Conservation (phyloP, 92 coral and sea anemone species). For the Ricordea florida region DNA sequence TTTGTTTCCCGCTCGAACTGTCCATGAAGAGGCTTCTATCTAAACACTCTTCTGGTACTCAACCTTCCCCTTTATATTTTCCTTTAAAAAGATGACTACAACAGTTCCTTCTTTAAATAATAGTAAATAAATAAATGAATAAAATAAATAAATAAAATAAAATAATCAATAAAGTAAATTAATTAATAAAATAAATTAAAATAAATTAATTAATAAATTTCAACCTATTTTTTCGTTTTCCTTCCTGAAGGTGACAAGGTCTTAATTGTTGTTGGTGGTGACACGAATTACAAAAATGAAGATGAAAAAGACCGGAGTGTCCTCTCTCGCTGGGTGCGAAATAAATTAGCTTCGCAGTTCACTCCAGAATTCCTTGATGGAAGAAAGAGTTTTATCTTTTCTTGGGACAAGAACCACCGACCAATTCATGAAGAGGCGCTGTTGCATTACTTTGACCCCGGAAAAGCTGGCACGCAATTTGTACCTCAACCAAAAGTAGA, state of each 20-base stretch:
- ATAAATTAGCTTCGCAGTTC: conserved; percentile 46
- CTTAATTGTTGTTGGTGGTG: conserved; percentile 58
- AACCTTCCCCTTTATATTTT: too few species aligned
- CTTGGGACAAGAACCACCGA: conserved; percentile 51
- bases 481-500: conserved; percentile 49
- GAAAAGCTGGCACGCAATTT: conserved; percentile 23
- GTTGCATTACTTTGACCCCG: conserved; percentile 35
- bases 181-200: too few species aligned
- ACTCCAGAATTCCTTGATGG: conserved; percentile 46
- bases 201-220: too few species aligned
- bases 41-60: too few species aligned
- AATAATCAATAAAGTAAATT: background rate
- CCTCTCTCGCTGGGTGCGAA: conserved; percentile 52
- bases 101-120: too few species aligned
- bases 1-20: too few species aligned
- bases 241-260: conserved; percentile 22
- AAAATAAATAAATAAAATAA: too few species aligned
- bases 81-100: too few species aligned
- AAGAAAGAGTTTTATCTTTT: conserved; percentile 50
- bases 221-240: too few species aligned
- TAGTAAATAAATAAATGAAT: too few species aligned
- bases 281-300: conserved; percentile 39
- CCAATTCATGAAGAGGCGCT: conserved; percentile 75
- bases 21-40: too few species aligned
- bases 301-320: conserved; percentile 26